Conservation (phyloP, 2,888 invertebrate genomes). For the Pyrocoelia pectoralis region DNA sequence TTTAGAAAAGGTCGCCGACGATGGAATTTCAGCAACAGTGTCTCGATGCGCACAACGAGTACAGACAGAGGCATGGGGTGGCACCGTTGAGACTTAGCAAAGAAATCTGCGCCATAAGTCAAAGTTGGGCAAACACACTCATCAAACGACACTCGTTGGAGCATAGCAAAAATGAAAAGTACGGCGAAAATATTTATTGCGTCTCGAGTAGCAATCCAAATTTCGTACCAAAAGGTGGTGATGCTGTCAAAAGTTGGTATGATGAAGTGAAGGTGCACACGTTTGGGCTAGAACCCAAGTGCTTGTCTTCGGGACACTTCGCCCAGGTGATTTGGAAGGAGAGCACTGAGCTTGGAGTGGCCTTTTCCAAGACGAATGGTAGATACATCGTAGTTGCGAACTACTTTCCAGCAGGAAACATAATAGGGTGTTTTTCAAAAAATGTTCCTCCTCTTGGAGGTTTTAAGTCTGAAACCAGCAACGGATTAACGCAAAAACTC, state of each 20-base stretch:
- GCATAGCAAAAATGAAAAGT: slow-evolving; percentile 67
- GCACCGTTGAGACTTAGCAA: slow-evolving; percentile 65
- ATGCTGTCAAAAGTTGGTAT: slow-evolving; percentile 80
- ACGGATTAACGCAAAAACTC: slow-evolving; percentile 44
- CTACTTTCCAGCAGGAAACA: slow-evolving; percentile 90
- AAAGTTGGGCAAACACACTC: slow-evolving; percentile 64
- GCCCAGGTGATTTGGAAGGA: slow-evolving; percentile 87
- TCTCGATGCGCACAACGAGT: slow-evolving; percentile 68
- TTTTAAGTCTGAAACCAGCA: slow-evolving; percentile 55
- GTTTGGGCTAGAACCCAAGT: slow-evolving; percentile 72
- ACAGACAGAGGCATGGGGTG: slow-evolving; percentile 65
- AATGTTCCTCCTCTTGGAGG: slow-evolving; percentile 74
- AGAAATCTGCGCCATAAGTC: slow-evolving; percentile 63
- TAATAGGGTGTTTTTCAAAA: slow-evolving; percentile 73
- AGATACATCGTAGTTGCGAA: slow-evolving; percentile 87
- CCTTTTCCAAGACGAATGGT: slow-evolving; percentile 72
- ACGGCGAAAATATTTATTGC: slow-evolving; percentile 74
- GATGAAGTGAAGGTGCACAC: slow-evolving; percentile 75
- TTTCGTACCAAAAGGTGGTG: slow-evolving; percentile 70
- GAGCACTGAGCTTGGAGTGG: slow-evolving; percentile 77
- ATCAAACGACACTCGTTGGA: slow-evolving; percentile 63
- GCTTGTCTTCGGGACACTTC: slow-evolving; percentile 71
- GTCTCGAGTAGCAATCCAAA: slow-evolving; percentile 72
- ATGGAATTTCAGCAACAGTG: slow-evolving; percentile 60
- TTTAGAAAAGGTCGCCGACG: slow-evolving; percentile 46